A percentile compares a stretch with the other conserved stretches of the same genome.
Conservation (phyloP, 1,140 invertebrate genomes). For the Neuroterus valhalla region DNA sequence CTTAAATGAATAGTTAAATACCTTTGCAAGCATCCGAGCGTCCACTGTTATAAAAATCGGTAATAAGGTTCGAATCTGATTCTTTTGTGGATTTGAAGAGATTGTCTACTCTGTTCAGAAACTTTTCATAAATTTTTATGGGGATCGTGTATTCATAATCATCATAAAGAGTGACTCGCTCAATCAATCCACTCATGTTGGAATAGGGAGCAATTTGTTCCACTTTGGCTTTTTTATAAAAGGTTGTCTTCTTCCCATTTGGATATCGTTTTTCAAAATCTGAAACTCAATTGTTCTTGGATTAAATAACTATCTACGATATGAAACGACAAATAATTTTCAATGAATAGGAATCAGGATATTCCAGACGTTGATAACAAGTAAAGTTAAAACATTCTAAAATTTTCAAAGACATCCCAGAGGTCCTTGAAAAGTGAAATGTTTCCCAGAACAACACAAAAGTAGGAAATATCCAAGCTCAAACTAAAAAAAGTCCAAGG, state of each 20-base stretch:
- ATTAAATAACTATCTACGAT: too few species aligned
- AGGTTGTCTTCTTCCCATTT: conserved; percentile 80
- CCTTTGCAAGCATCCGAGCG: conserved; percentile 82
- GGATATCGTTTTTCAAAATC: conserved; percentile 86
- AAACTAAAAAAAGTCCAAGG: too few species aligned
- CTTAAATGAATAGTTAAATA: conserved; percentile 57
- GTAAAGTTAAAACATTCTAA: too few species aligned
- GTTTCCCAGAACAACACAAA: too few species aligned
- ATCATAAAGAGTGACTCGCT: conserved; percentile 81
- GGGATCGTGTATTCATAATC: conserved; percentile 81
- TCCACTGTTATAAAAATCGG: conserved; percentile 83
- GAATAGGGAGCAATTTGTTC: conserved; percentile 87
- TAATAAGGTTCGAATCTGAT: conserved; percentile 75
- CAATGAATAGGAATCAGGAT: too few species aligned
- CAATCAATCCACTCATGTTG: conserved; percentile 82
- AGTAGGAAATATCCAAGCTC: too few species aligned
- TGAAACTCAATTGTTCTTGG: conserved; percentile 54
- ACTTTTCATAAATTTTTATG: conserved; percentile 81
- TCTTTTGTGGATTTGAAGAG: conserved; percentile 79
- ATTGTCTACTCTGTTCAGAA: conserved; percentile 81
- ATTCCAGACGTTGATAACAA: too few species aligned
- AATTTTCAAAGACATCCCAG: too few species aligned
- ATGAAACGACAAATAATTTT: too few species aligned
- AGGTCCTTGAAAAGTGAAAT: too few species aligned
- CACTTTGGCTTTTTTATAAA: conserved; percentile 85